Conservation (phyloP, 1,140 invertebrate genomes). For the Conopomorpha cramerella region DNA sequence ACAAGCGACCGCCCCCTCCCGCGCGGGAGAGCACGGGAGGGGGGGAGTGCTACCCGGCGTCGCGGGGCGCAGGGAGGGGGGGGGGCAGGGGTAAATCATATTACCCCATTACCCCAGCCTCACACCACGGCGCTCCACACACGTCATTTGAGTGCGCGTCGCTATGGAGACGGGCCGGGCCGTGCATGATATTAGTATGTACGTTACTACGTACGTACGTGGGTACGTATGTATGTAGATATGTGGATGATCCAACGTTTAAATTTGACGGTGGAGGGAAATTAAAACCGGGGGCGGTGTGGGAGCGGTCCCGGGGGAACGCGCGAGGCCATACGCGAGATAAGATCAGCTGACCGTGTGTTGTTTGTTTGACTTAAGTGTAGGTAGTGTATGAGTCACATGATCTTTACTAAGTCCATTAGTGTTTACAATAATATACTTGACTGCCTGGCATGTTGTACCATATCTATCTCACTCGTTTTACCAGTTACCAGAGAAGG, state of each 20-base stretch:
- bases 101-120: conserved; percentile 42
- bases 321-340: conserved; percentile 1
- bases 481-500: no score
- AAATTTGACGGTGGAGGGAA: no score
- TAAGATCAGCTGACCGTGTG: no score
- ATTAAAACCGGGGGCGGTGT: conserved; percentile 45
- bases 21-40: conserved; percentile 20
- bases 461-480: no score
- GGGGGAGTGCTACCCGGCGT: conserved; percentile 40
- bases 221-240: no score
- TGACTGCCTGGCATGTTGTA: no score
- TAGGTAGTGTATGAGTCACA: no score
- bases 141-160: conserved; percentile 50
- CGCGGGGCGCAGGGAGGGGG: conserved; percentile 22
- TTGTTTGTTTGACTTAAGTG: no score
- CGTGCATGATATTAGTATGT: conserved; percentile 58
- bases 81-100: conserved; percentile 47
- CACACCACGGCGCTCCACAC: conserved; percentile 23
- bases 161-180: conserved; percentile 55
- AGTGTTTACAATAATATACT: no score
- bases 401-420: no score
- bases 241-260: no score
- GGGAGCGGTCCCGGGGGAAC: conserved; percentile 28
- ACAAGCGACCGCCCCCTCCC: conserved; percentile 49
- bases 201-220: no score